A percentile compares a stretch with the other conserved stretches of the same genome.
Conservation (phyloP, 1,140 invertebrate genomes). For the Zaprionus ghesquierei region DNA sequence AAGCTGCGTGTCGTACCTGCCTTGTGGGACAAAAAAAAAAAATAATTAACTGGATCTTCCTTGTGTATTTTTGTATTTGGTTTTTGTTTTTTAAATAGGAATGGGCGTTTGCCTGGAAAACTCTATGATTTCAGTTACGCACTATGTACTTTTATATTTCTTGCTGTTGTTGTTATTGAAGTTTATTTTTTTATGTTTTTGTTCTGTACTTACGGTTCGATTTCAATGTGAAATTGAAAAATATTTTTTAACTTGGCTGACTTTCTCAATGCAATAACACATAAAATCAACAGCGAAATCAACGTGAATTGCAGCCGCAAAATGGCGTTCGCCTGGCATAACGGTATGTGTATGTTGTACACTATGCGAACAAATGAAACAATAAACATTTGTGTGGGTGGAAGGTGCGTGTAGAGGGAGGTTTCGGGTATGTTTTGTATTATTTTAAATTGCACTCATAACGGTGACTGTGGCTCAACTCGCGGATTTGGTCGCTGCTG, state of each 20-base stretch:
- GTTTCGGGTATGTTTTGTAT: not conserved
- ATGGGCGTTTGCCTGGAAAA: conserved; percentile 66
- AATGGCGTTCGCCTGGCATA: not conserved
- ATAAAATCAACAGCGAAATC: conserved; percentile 29
- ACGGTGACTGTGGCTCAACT: conserved; percentile 23
- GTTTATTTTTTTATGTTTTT: no score
- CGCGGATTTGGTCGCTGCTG: conserved; percentile 14
- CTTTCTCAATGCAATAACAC: conserved; percentile 21
- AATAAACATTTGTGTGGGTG: conserved; percentile 33
- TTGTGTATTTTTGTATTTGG: not conserved
- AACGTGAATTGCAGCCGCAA: conserved; percentile 9
- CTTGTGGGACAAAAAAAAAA: conserved; percentile 4
- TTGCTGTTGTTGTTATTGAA: not conserved
- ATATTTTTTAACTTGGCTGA: conserved; percentile 14
- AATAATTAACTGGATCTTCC: not conserved
- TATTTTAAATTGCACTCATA: conserved; percentile 46
- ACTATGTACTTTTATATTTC: conserved; percentile 21
- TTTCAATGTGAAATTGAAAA: conserved; percentile 18
- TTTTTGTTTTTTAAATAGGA: conserved; percentile 34
- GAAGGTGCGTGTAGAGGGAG: not conserved
- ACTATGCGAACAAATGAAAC: conserved; percentile 40
- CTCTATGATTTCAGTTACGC: conserved; percentile 52
- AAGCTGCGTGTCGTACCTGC: conserved; percentile 29
- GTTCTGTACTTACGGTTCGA: conserved; percentile 26
- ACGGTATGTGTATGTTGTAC: not conserved